Conservation (phyloP, 2,888 invertebrate species). For the Oligia strigilis region DNA sequence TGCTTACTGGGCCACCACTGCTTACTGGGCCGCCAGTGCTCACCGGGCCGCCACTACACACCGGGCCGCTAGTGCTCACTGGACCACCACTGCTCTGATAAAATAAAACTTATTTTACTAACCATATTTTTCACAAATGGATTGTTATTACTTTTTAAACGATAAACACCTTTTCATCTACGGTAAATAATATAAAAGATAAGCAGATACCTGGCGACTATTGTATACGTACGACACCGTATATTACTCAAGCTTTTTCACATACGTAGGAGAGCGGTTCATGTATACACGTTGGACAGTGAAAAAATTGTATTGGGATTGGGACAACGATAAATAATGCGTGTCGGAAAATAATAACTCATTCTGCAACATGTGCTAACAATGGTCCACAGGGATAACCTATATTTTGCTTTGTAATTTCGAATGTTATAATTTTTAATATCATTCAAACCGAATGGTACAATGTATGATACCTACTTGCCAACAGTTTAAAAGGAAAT, state of each 20-base stretch:
- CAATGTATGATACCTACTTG: conserved; percentile 1
- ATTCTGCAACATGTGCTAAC: conserved; percentile 78
- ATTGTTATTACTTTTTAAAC: neutral
- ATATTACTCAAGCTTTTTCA: conserved; percentile 46
- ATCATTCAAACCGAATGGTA: conserved; percentile 16
- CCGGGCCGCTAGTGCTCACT: too few species aligned
- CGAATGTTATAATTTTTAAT: conserved; percentile 58
- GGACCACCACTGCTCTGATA: neutral
- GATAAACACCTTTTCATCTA: neutral
- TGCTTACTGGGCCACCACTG: too few species aligned
- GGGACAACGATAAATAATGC: conserved; percentile 76
- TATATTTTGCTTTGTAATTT: conserved; percentile 69
- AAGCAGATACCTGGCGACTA: neutral
- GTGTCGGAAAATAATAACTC: conserved; percentile 78
- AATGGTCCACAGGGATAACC: conserved; percentile 70
- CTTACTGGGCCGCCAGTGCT: too few species aligned
- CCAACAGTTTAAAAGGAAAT: conserved; percentile 24
- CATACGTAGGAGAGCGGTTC: conserved; percentile 37
- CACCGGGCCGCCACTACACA: too few species aligned
- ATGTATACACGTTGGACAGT: conserved; percentile 51
- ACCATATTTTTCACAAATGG: neutral
- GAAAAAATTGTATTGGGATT: conserved; percentile 74
- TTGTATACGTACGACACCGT: conserved; percentile 8
- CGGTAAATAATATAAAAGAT: neutral
- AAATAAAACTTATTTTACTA: conserved; percentile 11